These are phyloP conservation scores for Sebastes nivosus DNA, from an alignment of 2,797 vertebrate genomes.

Conservation along the genomic window DNA sequence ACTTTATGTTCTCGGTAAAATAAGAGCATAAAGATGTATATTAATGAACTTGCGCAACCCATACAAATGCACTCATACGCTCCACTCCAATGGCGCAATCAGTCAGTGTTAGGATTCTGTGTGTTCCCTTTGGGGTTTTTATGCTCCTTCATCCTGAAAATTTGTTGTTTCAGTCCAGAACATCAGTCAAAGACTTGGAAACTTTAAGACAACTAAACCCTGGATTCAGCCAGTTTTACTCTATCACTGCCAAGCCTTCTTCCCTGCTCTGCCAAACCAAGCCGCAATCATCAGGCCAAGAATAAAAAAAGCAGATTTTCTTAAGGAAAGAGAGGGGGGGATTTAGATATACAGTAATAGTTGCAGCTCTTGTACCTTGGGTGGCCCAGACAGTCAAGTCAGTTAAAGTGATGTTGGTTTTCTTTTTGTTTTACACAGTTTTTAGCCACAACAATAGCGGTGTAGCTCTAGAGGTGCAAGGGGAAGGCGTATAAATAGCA, in stretches of 20 bases:
- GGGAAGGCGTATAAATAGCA: too few relatives aligned
- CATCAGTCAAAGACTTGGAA: conserved; percentile 20
- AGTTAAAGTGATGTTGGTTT: neutral
- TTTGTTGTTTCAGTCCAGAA: neutral
- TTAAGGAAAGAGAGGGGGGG: neutral
- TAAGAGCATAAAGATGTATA: neutral
- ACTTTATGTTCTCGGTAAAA: neutral
- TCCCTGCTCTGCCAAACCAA: conserved; percentile 20
- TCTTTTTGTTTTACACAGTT: neutral
- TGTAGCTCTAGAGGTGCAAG: neutral
- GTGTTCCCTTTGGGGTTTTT: neutral
- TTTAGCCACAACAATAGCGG: neutral
- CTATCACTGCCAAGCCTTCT: conserved; percentile 6
- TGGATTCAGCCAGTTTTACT: neutral
- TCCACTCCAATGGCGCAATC: neutral
- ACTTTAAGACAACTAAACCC: conserved; percentile 3
- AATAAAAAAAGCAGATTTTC: conserved; percentile 4
- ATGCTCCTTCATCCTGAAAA: conserved; percentile 9
- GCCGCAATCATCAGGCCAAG: neutral
- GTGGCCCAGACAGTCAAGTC: neutral
- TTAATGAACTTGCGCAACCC: neutral
- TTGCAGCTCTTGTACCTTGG: neutral
- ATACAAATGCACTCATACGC: neutral
- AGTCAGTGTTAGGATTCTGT: neutral
- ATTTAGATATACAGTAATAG: neutral